phyloP scores from a whole-genome alignment of 2,888 invertebrate species.

The Caenorhabditis auriculariae region DNA sequence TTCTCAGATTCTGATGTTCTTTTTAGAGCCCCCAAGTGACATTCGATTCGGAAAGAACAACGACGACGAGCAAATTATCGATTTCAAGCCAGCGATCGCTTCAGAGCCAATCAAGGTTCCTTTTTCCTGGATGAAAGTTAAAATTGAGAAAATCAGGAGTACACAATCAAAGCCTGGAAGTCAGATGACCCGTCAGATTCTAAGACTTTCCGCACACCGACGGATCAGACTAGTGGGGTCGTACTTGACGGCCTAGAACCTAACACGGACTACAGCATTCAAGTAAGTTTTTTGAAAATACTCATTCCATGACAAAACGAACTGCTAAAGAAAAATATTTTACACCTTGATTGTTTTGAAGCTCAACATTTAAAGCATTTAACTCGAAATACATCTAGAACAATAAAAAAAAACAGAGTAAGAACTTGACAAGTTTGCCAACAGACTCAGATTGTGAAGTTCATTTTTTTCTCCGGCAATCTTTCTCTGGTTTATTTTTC shows the following conservation, averaged over 20 bases:
- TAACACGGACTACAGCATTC: slow-evolving; percentile 58
- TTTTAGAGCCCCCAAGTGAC: slow-evolving; percentile 56
- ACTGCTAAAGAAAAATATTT: no score
- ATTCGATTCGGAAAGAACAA: slow-evolving; percentile 59
- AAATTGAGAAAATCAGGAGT: slow-evolving; percentile 21
- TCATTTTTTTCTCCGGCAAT: no score
- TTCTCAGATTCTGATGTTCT: neutral
- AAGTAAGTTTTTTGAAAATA: slow-evolving; percentile 17
- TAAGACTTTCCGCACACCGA: slow-evolving; percentile 28
- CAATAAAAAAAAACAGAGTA: no score
- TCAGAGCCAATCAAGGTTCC: slow-evolving; percentile 37
- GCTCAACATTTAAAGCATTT: no score
- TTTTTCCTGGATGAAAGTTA: neutral
- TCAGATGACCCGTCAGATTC: slow-evolving; percentile 42
- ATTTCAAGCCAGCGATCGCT: slow-evolving; percentile 55
- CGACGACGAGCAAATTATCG: slow-evolving; percentile 58
- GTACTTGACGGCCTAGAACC: slow-evolving; percentile 46
- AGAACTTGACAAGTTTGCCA: no score
- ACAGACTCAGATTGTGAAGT: no score
- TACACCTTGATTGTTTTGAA: no score
- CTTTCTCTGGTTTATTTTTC: neutral
- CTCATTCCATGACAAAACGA: no score
- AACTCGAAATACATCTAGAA: no score
- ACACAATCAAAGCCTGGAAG: slow-evolving; percentile 49
- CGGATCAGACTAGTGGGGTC: slow-evolving; percentile 36